These are phyloP conservation scores for Phalera bucephala DNA, from an alignment of 2,888 invertebrate species.

Conservation along the genomic window DNA sequence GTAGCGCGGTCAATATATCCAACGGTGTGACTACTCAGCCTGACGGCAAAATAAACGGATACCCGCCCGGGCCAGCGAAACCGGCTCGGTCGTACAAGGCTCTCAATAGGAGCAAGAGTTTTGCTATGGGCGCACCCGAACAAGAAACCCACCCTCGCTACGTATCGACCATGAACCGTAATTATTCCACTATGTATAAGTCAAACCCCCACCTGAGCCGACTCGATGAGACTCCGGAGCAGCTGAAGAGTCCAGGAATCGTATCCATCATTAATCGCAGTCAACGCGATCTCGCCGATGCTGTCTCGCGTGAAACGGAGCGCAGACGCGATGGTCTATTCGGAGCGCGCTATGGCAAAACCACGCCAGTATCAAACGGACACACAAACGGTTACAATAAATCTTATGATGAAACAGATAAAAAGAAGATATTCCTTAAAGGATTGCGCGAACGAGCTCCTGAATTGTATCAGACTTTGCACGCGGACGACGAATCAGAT, in stretches of 20 bases:
- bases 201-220: slow-evolving; percentile 90
- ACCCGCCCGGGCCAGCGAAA: slow-evolving; percentile 86
- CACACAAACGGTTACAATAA: slow-evolving; percentile 72
- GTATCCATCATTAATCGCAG: slow-evolving; percentile 93
- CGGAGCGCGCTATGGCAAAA: slow-evolving; percentile 82
- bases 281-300: slow-evolving; percentile 89
- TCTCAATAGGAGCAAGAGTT: slow-evolving; percentile 91
- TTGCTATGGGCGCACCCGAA: slow-evolving; percentile 89
- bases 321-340: slow-evolving; percentile 79
- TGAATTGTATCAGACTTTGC: slow-evolving; percentile 87
- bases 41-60: slow-evolving; percentile 71
- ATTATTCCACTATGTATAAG: slow-evolving; percentile 86
- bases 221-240: slow-evolving; percentile 87
- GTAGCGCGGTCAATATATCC: slow-evolving; percentile 87
- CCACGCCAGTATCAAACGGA: slow-evolving; percentile 76
- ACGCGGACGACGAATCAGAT: slow-evolving; percentile 84
- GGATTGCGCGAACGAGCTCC: slow-evolving; percentile 88
- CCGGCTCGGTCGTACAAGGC: slow-evolving; percentile 91
- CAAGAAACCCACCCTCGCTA: slow-evolving; percentile 74
- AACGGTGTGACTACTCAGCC: slow-evolving; percentile 58
- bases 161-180: slow-evolving; percentile 72
- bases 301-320: slow-evolving; percentile 78
- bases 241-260: slow-evolving; percentile 92
- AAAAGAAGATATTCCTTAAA: slow-evolving; percentile 86
- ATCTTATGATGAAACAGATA: slow-evolving; percentile 79